phyloP scores from a whole-genome alignment of 2,113 vertebrate genomes.

The Motacilla tschutschensis region DNA sequence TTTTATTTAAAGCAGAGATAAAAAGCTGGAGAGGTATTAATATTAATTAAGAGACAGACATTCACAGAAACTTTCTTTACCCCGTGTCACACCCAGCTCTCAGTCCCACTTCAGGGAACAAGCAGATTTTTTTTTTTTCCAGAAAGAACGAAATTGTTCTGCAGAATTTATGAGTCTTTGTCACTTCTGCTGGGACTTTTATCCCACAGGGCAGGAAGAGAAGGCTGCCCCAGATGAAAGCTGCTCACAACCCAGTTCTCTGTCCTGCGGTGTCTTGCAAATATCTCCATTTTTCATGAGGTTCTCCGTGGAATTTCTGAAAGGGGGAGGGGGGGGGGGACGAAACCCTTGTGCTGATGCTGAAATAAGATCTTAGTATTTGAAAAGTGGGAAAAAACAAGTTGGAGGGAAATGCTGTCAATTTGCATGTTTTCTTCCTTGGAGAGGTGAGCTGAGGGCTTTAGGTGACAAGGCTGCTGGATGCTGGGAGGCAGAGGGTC shows the following conservation, averaged over 20 bases:
- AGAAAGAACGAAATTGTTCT: conserved; percentile 23
- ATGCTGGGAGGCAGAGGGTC: background rate
- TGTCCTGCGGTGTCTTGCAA: background rate
- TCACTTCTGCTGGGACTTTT: conserved; percentile 21
- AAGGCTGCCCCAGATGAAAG: background rate
- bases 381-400: background rate
- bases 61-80: conserved; percentile 37
- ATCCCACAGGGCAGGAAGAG: background rate
- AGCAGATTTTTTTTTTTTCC: background rate
- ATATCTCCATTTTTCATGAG: background rate
- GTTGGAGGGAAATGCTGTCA: rapidly evolving
- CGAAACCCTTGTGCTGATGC: background rate
- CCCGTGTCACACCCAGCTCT: background rate
- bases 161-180: conserved; percentile 21
- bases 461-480: background rate
- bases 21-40: conserved; percentile 45
- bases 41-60: conserved; percentile 60
- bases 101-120: background rate
- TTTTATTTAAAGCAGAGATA: conserved; percentile 61
- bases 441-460: background rate
- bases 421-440: rapidly evolving
- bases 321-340: rapidly evolving
- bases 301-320: background rate
- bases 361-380: background rate
- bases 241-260: background rate